Evolutionary conservation across 2,888 invertebrate genomes (phyloP), one percentile per base, ranked within the genome.

Genomic region (Cylloceria caligata): DNA sequence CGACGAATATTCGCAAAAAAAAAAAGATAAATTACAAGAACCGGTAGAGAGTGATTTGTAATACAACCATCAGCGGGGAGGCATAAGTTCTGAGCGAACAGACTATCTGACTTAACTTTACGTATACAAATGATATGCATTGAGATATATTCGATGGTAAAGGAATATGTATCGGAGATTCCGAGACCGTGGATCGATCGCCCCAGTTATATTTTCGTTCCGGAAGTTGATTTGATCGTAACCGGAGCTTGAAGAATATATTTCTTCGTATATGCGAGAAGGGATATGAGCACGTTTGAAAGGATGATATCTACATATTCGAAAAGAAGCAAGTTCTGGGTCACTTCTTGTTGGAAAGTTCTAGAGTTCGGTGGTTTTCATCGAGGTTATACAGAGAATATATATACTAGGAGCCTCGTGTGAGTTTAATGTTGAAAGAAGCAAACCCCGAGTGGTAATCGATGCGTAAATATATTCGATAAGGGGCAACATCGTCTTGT

Each of bases 401-500:
- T 60, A 52, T 11, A 16, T 19, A 36, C 45, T 27, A 27, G 45
- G 27, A 62, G 60, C 36, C 62, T 65, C 76, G 71, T 67, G 67
- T 45, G 42, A 52, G 49, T 77, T 71, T 55, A 45, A 67, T 72
- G 57, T 64, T 19, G 72, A 52, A 36, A 45, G 72, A 57, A 77
- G 73, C 76, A 49, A 67, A 49, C 42, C 42, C 49, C 49, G 36
- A 62, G 62, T 68, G 67, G 76, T 77, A 81, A 81, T 81, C 81
- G 81, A 81, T 68, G 76, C 76, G 62, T 67, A 73, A 68, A 77
- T 68, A 73, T 68, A 79, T 42, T 74, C 73, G 83, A 80, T 77
- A 77, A 83, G 74, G 64, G 49, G 49, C 71, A 19, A 80, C 77
- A 83, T 42, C 69, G 73, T 86, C 88, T 88, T 89, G 87, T 88